phyloP scores from a whole-genome alignment of 2,113 vertebrate species.

The Crotophaga sulcirostris region DNA sequence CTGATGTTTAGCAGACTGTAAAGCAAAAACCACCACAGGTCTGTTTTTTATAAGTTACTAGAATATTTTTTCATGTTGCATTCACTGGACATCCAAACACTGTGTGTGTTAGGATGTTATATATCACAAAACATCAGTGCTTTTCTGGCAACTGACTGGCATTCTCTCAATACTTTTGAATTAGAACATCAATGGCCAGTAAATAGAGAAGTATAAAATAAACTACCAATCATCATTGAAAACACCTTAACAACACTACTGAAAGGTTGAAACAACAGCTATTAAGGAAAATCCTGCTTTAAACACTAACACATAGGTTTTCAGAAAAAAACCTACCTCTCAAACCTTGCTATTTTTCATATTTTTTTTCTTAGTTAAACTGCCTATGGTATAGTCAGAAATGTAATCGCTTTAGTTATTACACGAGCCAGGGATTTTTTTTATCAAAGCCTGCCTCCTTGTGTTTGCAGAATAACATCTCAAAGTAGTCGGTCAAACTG shows the following conservation, averaged over 20 bases:
- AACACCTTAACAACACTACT: not conserved
- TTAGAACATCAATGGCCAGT: not conserved
- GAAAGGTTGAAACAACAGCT: not conserved
- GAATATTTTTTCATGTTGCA: not conserved
- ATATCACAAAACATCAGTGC: not conserved
- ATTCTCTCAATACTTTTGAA: not conserved
- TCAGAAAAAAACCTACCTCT: not conserved
- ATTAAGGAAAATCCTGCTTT: not conserved
- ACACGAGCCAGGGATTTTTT: not conserved
- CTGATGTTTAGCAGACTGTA: not conserved
- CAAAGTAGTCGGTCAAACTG: not conserved
- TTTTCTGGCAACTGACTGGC: not conserved
- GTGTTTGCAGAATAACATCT: constrained; percentile 9
- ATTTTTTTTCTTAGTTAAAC: not conserved
- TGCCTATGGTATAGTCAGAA: not conserved
- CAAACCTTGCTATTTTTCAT: not conserved
- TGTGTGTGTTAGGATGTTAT: not conserved
- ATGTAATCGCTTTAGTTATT: not conserved
- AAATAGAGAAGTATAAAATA: not conserved
- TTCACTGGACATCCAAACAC: not conserved
- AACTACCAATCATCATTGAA: not conserved
- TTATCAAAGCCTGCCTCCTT: constrained; percentile 55
- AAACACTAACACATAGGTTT: not conserved
- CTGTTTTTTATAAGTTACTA: not conserved
- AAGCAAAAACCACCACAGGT: not conserved